Conservation (phyloP, 2,888 invertebrate species). For the Thumatha senex region DNA sequence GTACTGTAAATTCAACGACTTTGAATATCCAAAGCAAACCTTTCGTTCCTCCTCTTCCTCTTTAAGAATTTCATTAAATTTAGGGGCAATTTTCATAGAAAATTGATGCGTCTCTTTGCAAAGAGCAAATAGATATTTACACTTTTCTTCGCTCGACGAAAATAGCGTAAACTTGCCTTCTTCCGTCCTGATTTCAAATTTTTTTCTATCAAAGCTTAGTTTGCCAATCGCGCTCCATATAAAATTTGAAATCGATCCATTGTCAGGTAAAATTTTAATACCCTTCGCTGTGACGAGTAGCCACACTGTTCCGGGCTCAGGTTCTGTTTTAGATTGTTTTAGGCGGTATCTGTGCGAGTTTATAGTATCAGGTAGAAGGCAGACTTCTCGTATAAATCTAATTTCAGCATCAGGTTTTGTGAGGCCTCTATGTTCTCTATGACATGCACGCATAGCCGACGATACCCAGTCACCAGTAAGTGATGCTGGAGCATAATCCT, state of each 20-base stretch:
- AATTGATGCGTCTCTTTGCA: constrained; percentile 98
- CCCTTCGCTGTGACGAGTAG: constrained; percentile 96
- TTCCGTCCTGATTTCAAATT: constrained; percentile 97
- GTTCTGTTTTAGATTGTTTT: constrained; percentile 89
- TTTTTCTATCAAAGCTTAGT: constrained; percentile 97
- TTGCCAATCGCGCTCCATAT: constrained; percentile 98
- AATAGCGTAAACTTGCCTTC: constrained; percentile 95
- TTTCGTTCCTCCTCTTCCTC: constrained; percentile 91
- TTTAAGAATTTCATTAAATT: constrained; percentile 91
- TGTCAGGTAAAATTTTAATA: constrained; percentile 92
- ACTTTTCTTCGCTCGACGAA: constrained; percentile 96
- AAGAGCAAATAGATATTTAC: constrained; percentile 93
- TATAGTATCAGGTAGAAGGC: constrained; percentile 91
- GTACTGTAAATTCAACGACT: constrained; percentile 83
- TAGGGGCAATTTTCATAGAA: constrained; percentile 95
- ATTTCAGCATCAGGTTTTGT: constrained; percentile 92
- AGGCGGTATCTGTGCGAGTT: constrained; percentile 95
- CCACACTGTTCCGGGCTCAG: constrained; percentile 91
- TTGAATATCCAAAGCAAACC: constrained; percentile 89
- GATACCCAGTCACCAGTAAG: constrained; percentile 84
- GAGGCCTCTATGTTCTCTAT: constrained; percentile 91
- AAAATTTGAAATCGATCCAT: constrained; percentile 89
- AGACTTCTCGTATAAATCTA: constrained; percentile 95
- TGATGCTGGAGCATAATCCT: constrained; percentile 91
- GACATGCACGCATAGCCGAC: constrained; percentile 88